These are phyloP conservation scores for Seladonia tumulorum DNA, from an alignment of 2,888 invertebrate species.

Conservation along the genomic window DNA sequence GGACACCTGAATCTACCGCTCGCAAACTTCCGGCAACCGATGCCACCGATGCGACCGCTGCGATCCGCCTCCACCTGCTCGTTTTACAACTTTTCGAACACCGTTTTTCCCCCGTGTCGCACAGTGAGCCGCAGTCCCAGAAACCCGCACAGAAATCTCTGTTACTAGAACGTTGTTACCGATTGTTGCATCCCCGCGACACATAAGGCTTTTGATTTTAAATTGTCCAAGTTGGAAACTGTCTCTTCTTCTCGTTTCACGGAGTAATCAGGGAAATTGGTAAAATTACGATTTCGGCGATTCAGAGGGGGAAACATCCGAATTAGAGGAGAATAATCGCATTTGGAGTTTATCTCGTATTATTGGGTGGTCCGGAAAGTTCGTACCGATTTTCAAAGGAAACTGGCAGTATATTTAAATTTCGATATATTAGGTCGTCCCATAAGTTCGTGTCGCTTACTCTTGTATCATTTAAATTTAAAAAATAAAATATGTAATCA, in stretches of 20 bases:
- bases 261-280: background rate
- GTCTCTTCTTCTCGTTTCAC: background rate
- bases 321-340: background rate
- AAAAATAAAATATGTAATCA: no score
- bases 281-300: background rate
- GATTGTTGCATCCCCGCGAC: no score
- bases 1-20: constrained; percentile 38
- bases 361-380: background rate
- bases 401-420: no score
- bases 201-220: background rate
- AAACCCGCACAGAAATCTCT: background rate
- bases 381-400: no score
- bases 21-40: background rate
- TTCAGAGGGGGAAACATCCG: background rate
- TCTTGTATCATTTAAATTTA: no score
- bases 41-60: background rate
- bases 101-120: background rate
- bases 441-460: no score
- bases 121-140: background rate
- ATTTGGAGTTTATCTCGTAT: background rate
- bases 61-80: constrained; percentile 2
- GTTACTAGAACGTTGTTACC: background rate
- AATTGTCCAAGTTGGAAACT: background rate
- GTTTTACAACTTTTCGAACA: background rate
- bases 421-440: no score